A percentile compares a stretch with the other conserved stretches of the same genome.
Evolutionary conservation across 2,888 invertebrate genomes (phyloP).

Genomic region (Meiosimyza platycephala): DNA sequence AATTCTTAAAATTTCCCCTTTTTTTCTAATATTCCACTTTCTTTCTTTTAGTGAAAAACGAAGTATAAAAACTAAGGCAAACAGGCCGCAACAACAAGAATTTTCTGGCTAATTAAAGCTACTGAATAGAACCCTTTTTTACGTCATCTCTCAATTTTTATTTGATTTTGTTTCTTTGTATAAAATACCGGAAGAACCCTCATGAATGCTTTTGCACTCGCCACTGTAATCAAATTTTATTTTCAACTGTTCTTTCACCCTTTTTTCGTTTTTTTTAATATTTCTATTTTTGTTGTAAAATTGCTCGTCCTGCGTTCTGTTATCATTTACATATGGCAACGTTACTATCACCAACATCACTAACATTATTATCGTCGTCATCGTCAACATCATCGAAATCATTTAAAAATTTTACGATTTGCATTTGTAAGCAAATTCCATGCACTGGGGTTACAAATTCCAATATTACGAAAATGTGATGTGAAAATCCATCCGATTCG

Average conservation of each 20-base stretch:
- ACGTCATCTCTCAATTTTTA: too few relatives aligned
- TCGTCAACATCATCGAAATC: constrained; percentile 1
- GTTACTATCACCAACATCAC: neutral
- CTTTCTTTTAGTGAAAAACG: too few relatives aligned
- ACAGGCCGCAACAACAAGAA: constrained; percentile 4
- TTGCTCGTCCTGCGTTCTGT: neutral
- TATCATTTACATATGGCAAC: constrained; percentile 13
- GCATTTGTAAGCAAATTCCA: constrained; percentile 14
- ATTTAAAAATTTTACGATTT: constrained; percentile 18
- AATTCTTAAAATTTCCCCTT: neutral
- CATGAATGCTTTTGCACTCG: neutral
- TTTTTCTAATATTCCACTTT: too few relatives aligned
- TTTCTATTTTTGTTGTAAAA: neutral
- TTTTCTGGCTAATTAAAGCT: constrained; percentile 27
- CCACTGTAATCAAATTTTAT: constrained; percentile 17
- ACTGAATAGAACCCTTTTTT: neutral
- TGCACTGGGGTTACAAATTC: neutral
- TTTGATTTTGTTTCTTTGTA: neutral
- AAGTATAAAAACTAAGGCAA: neutral
- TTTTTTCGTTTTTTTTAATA: neutral
- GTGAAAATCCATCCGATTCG: neutral
- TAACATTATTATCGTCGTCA: neutral
- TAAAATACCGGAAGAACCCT: neutral
- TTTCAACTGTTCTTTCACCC: neutral
- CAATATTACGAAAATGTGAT: constrained; percentile 9